Conservation (phyloP, 2,888 invertebrate genomes). For the Cephus nigrinus region DNA sequence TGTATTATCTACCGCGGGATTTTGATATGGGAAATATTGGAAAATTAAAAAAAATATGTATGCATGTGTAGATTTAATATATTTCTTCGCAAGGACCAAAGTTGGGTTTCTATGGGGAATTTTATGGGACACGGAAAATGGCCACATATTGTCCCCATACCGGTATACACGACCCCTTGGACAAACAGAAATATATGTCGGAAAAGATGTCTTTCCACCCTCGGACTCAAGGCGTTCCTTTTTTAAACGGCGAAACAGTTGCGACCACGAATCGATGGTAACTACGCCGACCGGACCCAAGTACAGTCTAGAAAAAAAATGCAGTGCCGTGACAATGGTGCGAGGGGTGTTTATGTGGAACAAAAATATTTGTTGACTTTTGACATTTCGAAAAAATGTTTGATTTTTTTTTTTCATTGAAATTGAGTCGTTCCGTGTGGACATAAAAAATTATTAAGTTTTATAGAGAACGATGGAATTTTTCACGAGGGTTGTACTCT, state of each 20-base stretch:
- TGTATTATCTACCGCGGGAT: neutral
- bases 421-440: constrained; percentile 8
- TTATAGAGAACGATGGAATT: constrained; percentile 35
- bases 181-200: constrained; percentile 63
- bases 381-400: neutral
- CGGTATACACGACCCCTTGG: constrained; percentile 53
- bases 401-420: neutral
- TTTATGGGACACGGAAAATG: constrained; percentile 42
- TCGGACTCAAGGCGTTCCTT: constrained; percentile 56
- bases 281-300: constrained; percentile 62
- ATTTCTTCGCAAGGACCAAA: neutral
- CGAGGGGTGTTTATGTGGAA: neutral
- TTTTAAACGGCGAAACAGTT: constrained; percentile 65
- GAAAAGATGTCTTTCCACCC: constrained; percentile 59
- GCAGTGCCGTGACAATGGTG: neutral
- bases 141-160: constrained; percentile 48
- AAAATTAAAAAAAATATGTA: neutral
- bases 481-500: constrained; percentile 52
- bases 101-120: neutral
- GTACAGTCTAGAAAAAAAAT: constrained; percentile 56
- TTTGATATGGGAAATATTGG: neutral
- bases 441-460: constrained; percentile 3
- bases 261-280: constrained; percentile 66
- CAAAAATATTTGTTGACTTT: neutral
- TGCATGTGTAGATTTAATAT: neutral